Evolutionary conservation across 2,113 vertebrate genomes (phyloP).

Genomic region (Seriola aureovittata): DNA sequence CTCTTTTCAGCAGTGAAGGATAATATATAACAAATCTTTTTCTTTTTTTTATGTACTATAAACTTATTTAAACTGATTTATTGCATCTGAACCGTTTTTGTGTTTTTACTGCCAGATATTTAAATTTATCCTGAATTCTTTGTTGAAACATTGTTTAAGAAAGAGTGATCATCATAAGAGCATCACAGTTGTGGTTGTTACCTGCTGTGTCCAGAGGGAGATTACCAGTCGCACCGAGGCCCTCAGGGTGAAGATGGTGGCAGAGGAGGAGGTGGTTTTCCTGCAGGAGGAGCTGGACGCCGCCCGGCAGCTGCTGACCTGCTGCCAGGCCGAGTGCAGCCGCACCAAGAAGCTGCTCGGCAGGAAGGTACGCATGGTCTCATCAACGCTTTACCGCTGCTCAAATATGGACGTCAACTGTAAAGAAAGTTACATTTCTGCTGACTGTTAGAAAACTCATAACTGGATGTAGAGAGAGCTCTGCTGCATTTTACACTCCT

Average conservation of each 20-base stretch:
- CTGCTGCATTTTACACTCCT: not conserved
- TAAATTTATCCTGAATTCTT: too few species aligned
- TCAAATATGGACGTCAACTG: not conserved
- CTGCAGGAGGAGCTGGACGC: constrained; percentile 80
- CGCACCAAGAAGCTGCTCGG: constrained; percentile 70
- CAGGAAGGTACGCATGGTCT: constrained; percentile 72
- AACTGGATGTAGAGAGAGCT: not conserved
- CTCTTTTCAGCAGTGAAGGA: not conserved
- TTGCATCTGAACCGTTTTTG: too few species aligned
- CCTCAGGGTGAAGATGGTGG: constrained; percentile 72
- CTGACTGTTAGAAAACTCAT: not conserved
- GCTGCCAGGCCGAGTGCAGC: constrained; percentile 72
- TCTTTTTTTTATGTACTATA: too few species aligned
- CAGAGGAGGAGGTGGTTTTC: constrained; percentile 74
- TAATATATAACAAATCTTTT: too few species aligned
- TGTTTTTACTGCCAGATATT: not conserved
- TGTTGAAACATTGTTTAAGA: not conserved
- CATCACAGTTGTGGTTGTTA: not conserved
- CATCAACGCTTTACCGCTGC: not conserved
- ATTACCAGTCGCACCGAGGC: constrained; percentile 73
- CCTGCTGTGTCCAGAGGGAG: constrained; percentile 75
- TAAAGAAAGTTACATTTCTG: not conserved
- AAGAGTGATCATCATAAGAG: not conserved
- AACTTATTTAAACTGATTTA: not conserved
- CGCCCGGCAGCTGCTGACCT: constrained; percentile 69